Conservation (phyloP, 2,888 invertebrate genomes). For the Andrena camellia region DNA sequence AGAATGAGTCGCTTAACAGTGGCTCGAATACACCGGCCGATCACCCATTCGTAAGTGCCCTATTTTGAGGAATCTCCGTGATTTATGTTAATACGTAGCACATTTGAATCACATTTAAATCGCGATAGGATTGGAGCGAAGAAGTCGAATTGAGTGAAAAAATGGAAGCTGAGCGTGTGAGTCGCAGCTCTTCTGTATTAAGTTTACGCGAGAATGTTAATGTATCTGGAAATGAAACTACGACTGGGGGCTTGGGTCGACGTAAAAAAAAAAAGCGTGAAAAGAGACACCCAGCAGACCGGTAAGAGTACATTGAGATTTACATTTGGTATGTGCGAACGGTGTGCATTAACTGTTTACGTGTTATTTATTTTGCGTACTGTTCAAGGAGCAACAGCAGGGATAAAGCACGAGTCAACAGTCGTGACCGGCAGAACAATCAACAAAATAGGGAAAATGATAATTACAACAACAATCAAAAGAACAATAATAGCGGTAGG, state of each 20-base stretch:
- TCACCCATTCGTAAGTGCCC: conserved; percentile 64
- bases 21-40: conserved; percentile 54
- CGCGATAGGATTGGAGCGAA: conserved; percentile 87
- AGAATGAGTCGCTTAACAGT: conserved; percentile 74
- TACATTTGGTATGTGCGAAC: not conserved
- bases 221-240: conserved; percentile 69
- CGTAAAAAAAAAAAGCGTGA: conserved; percentile 81
- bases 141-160: conserved; percentile 87
- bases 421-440: conserved; percentile 83
- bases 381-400: conserved; percentile 77
- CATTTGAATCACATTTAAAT: conserved; percentile 1
- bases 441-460: conserved; percentile 83
- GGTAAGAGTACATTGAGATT: conserved; percentile 63
- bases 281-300: conserved; percentile 80
- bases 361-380: conserved; percentile 14
- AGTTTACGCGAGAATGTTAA: conserved; percentile 84
- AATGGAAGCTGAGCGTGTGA: conserved; percentile 85
- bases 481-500: conserved; percentile 74
- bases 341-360: not conserved
- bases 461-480: conserved; percentile 79
- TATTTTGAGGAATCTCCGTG: not conserved
- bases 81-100: not conserved
- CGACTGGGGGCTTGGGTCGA: conserved; percentile 53
- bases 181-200: conserved; percentile 86
- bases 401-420: conserved; percentile 79